Conservation (phyloP, 1,140 invertebrate species). For the Pectinophora gossypiella region DNA sequence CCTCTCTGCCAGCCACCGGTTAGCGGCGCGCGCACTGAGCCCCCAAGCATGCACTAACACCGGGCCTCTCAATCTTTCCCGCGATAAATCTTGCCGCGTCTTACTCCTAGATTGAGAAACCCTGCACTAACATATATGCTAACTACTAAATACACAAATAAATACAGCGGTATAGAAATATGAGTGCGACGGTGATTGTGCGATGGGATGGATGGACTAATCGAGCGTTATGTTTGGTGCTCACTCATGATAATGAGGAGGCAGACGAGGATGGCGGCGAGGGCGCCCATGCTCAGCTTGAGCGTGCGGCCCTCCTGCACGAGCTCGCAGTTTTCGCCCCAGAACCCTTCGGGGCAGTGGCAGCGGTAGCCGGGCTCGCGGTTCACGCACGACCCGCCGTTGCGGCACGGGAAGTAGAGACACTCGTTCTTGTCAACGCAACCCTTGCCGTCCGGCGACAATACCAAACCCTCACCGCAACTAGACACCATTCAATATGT, state of each 20-base stretch:
- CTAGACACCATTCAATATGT: slow-evolving; percentile 76
- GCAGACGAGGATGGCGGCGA: slow-evolving; percentile 95
- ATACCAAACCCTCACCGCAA: slow-evolving; percentile 92
- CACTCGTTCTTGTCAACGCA: slow-evolving; percentile 97
- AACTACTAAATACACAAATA: slow-evolving; percentile 37
- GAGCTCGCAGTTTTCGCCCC: slow-evolving; percentile 95
- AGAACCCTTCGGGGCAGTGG: slow-evolving; percentile 93
- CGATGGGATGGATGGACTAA: slow-evolving; percentile 39
- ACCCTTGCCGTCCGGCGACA: slow-evolving; percentile 91
- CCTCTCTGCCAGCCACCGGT: slow-evolving; percentile 22
- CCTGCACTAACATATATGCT: slow-evolving; percentile 32
- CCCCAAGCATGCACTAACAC: slow-evolving; percentile 57
- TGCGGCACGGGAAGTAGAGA: slow-evolving; percentile 92
- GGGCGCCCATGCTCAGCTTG: slow-evolving; percentile 94
- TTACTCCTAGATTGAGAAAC: too few relatives aligned
- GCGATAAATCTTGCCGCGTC: too few relatives aligned
- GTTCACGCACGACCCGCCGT: slow-evolving; percentile 92
- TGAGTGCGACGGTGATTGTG: slow-evolving; percentile 41
- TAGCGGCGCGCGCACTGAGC: slow-evolving; percentile 53
- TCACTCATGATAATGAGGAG: slow-evolving; percentile 96
- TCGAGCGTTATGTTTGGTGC: slow-evolving; percentile 68
- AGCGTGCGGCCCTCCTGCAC: slow-evolving; percentile 94
- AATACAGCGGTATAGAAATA: slow-evolving; percentile 21
- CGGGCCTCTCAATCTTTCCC: too few relatives aligned
- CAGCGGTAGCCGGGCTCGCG: slow-evolving; percentile 90